Conservation (phyloP, 2,888 invertebrate species). For the Scaptomyza parva region DNA sequence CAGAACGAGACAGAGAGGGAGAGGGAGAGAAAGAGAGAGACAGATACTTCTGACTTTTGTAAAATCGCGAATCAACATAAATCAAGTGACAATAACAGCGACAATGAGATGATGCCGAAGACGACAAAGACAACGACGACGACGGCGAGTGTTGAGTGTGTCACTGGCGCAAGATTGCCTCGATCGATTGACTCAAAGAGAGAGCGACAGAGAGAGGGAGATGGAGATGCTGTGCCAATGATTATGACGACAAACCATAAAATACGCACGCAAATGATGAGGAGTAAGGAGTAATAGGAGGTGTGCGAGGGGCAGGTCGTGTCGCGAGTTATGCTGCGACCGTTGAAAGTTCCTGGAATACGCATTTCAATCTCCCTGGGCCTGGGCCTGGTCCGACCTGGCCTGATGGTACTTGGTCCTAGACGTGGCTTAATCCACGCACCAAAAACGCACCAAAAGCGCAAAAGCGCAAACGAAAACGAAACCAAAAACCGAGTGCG, state of each 20-base stretch:
- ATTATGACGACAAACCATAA: conserved; percentile 78
- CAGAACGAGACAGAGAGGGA: too few species aligned
- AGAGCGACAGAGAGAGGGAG: not conserved
- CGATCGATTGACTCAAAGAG: not conserved
- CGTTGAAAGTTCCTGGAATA: conserved; percentile 64
- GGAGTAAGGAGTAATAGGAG: not conserved
- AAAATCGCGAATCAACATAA: conserved; percentile 52
- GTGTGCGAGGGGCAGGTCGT: conserved; percentile 28
- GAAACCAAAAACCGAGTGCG: conserved; percentile 34
- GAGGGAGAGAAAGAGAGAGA: not conserved
- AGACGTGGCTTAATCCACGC: conserved; percentile 70
- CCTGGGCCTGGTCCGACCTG: not conserved
- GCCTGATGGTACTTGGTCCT: conserved; percentile 32
- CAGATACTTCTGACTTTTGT: conserved; percentile 3
- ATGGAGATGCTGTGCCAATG: conserved; percentile 64
- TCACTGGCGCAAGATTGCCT: conserved; percentile 49
- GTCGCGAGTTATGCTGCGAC: conserved; percentile 48
- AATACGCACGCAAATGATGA: conserved; percentile 66
- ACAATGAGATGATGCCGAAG: conserved; percentile 18
- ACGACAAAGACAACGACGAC: too few species aligned
- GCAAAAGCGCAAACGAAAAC: conserved; percentile 1
- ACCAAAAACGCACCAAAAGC: conserved; percentile 53
- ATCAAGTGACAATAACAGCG: conserved; percentile 57
- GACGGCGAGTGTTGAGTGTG: conserved; percentile 63
- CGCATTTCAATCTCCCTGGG: conserved; percentile 28